phyloP scores from a whole-genome alignment of 2,797 vertebrate species.

The Sebastes itinus region DNA sequence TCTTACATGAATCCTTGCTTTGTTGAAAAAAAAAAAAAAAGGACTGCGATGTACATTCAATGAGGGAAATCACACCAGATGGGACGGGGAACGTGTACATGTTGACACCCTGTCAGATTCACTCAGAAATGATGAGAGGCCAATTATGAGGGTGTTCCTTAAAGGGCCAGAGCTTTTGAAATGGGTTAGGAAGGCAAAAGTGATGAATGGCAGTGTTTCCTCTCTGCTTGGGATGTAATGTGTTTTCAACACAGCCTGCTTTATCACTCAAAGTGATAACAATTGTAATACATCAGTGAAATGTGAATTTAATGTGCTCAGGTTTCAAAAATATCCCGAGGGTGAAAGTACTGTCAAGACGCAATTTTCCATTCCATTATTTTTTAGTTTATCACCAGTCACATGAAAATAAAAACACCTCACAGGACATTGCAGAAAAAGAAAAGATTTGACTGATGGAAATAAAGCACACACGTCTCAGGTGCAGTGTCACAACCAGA shows the following conservation, averaged over 20 bases:
- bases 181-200: constrained; percentile 10
- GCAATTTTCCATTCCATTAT: constrained; percentile 13
- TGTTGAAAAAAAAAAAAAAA: constrained; percentile 9
- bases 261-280: constrained; percentile 42
- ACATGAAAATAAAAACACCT: background rate
- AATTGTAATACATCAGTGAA: constrained; percentile 51
- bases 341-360: background rate
- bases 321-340: constrained; percentile 16
- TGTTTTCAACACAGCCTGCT: constrained; percentile 37
- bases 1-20: constrained; percentile 1
- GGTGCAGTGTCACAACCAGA: background rate
- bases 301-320: constrained; percentile 63
- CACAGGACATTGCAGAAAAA: background rate
- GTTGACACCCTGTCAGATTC: constrained; percentile 45
- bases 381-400: constrained; percentile 18
- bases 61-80: constrained; percentile 26
- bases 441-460: background rate
- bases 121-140: constrained; percentile 20
- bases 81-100: background rate
- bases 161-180: constrained; percentile 24
- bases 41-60: background rate
- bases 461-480: background rate
- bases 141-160: constrained; percentile 43
- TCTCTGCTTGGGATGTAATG: constrained; percentile 19
- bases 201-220: constrained; percentile 35